phyloP scores from a whole-genome alignment of 2,797 vertebrate genomes.

The Lophius americanus region DNA sequence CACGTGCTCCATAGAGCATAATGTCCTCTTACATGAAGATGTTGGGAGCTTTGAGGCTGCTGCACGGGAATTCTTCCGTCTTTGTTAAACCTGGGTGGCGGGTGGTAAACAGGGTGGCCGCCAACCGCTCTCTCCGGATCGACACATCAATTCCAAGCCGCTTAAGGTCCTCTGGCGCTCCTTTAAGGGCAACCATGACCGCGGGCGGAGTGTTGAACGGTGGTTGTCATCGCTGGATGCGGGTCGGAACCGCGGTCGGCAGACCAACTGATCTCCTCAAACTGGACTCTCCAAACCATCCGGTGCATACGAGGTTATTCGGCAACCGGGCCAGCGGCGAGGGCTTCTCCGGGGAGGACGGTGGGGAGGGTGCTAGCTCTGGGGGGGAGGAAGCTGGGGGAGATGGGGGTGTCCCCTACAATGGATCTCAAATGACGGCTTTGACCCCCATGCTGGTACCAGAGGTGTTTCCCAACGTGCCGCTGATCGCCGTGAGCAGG shows the following conservation, averaged over 20 bases:
- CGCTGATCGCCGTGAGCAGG: constrained; percentile 91
- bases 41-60: too few species aligned
- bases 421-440: constrained; percentile 87
- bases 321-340: constrained; percentile 70
- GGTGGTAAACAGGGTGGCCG: too few species aligned
- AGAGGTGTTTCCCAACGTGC: constrained; percentile 93
- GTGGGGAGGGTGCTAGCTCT: constrained; percentile 74
- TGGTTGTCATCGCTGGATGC: constrained; percentile 53
- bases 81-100: too few species aligned
- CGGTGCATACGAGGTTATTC: constrained; percentile 61
- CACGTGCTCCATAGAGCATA: too few species aligned
- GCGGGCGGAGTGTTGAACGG: constrained; percentile 26
- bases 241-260: constrained; percentile 36
- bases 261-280: not conserved
- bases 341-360: constrained; percentile 79
- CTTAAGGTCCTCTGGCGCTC: not conserved
- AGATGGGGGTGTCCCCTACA: constrained; percentile 74
- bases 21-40: too few species aligned
- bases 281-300: not conserved
- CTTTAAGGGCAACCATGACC: constrained; percentile 22
- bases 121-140: too few species aligned
- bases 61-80: too few species aligned
- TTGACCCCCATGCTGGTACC: constrained; percentile 92
- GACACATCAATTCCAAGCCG: too few species aligned
- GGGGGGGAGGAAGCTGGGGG: constrained; percentile 76